Evolutionary conservation across 2,113 vertebrate species (phyloP), one percentile per base, ranked within the genome.

Genomic region (Tylochromis polylepis): DNA sequence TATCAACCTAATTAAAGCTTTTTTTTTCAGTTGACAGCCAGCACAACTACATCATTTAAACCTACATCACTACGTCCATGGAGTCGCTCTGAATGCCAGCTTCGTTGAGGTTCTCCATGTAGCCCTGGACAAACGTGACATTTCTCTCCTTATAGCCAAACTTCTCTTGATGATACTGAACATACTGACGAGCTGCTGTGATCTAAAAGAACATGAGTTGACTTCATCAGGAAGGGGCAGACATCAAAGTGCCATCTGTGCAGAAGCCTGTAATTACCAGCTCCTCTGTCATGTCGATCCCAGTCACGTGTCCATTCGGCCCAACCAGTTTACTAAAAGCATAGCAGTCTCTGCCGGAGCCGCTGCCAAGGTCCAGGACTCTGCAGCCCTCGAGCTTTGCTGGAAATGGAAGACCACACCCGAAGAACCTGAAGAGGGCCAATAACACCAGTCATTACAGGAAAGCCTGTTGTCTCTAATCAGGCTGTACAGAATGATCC

Each of bases 291-390:
- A 98, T 97, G 60, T 98, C 97, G 85, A 97, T 89, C 5, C 97
- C 97, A 0, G 95, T 97, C 86, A 98, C 89, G 0, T 93, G 95
- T 43, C 97, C 97, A 3, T 20, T 93, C 46, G 96, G 94, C 31
- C 97, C 97, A 38, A 98, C 96, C 34, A 98, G 95, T 91, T 97
- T 97, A 89, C 97, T 97, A 84, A 98, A 94, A 34, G 95, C 87
- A 56, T 93, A 98, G 88, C 96, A 97, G 92, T 97, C 97, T 88
- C 97, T 93, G 59, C 98, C 97, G 0, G 96, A 97, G 49, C 98
- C 97, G 0, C 97, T 97, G 31, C 97, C 97, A 24, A 97, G 94
- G 91, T 98, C 98, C 95, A 98, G 95, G 60, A 98, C 93, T 27
- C 85, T 43, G 91, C 97, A 97, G 0, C 94, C 96, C 0, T 92